Base-by-base conservation (phyloP, 92 coral and sea anemone genomes). In the Paramuricea clavata region DNA sequence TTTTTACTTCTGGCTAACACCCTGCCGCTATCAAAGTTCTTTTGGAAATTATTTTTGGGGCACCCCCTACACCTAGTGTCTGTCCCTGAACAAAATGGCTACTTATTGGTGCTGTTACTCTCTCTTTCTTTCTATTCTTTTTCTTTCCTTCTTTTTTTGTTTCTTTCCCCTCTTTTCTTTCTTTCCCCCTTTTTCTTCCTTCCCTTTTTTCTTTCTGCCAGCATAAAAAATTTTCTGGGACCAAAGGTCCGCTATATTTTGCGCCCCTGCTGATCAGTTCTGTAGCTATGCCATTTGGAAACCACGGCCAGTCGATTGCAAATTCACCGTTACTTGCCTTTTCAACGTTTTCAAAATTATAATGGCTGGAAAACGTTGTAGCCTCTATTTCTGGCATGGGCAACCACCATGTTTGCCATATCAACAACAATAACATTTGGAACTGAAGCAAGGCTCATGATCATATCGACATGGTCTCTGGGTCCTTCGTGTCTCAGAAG, bases 231-330 rank as follows among this genome's bases (percentile, higher is more conserved):
- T n/a, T n/a, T n/a, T n/a, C n/a, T n/a, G n/a, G n/a, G n/a, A n/a
- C n/a, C n/a, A n/a, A n/a, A n/a, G n/a, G n/a, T n/a, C n/a, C n/a
- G n/a, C n/a, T n/a, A n/a, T n/a, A n/a, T n/a, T n/a, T n/a, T n/a
- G n/a, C n/a, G n/a, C n/a, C n/a, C n/a, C 26, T 33, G 85, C 13
- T 49, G 35, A 57, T 2, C 83, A 33, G 76, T 13, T 69, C 12
- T 49, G 39, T 17, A 8, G 60, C 32, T n/a, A n/a, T 2, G 33
- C 27, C 50, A 34, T 50, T 56, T 23, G 85, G 5, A 42, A 59
- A n/a, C 90, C 86, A 86, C 22, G 86, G 86, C 90, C 81, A 78
- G 68, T 86, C 90, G 19, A 86, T 33, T 21, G 71, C 23, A 23
- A 86, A 43, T 25, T 78, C 30, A 26, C 70, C 78, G 41, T 30